Conservation (phyloP, 2,797 vertebrate genomes). For the Oceanodroma leucorhoa region DNA sequence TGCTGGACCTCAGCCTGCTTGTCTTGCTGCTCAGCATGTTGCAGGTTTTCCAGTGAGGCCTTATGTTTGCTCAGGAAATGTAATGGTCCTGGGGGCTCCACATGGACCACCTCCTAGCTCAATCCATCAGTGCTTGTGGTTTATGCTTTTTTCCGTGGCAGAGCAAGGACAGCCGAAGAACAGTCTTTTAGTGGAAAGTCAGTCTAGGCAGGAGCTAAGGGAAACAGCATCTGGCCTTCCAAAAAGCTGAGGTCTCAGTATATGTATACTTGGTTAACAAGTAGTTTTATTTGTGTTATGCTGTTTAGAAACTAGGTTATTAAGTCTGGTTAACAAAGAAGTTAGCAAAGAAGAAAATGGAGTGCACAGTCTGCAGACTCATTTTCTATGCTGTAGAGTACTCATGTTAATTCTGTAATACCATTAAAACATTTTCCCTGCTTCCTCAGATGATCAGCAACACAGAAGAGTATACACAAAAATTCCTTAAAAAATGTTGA, state of each 20-base stretch:
- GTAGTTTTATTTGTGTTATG: not conserved
- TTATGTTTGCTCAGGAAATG: not conserved
- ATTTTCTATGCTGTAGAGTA: not conserved
- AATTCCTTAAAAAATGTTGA: not conserved
- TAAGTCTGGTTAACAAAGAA: not conserved
- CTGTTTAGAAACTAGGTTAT: not conserved
- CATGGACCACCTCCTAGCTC: not conserved
- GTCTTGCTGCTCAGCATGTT: not conserved
- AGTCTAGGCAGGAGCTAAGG: not conserved
- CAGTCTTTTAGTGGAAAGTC: not conserved
- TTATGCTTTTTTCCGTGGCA: not conserved
- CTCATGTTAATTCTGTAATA: not conserved
- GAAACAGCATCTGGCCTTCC: not conserved
- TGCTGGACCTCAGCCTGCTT: not conserved
- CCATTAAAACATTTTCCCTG: not conserved
- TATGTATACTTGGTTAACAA: not conserved
- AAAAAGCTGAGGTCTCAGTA: not conserved
- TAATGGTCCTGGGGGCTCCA: not conserved
- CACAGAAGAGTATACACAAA: not conserved
- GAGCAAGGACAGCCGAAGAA: not conserved
- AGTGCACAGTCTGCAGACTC: rapidly evolving
- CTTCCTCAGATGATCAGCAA: not conserved
- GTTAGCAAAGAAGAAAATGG: not conserved
- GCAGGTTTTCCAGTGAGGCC: not conserved
- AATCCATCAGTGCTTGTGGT: not conserved